Evolutionary conservation across 1,140 invertebrate genomes (phyloP), one percentile per base, ranked within the genome.

Genomic region (Apis dorsata): DNA sequence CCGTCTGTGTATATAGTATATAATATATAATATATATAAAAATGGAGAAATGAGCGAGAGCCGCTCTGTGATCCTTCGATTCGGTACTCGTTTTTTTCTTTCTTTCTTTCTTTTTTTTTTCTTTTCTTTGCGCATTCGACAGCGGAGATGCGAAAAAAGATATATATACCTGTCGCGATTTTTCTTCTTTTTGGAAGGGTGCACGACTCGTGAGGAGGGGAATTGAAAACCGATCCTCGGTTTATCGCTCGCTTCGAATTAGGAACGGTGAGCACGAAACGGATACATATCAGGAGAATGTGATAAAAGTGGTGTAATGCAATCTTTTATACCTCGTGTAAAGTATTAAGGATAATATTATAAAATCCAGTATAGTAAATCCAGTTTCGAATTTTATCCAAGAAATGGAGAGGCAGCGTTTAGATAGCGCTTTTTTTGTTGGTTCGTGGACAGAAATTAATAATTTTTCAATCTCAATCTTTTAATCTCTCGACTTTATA

Each of bases 221-320:
- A 34, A 34, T 34, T 34, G 34, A 34, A 28, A 28, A 28, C 28
- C 28, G 28, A 28, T 28, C 28, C 28, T 2, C 28, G 28, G 28
- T 34, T 34, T 34, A 34, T 34, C 34, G 34, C 34, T 34, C 34
- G 34, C 34, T 44, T 44, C 34, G 13, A 63, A 63, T 9, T 74
- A 69, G n/a, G 21, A 3, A 9, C 11, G 49, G 49, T 49, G 53
- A 63, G 53, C 34, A 10, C 10, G 57, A 24, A 78, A 79, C 81
- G 59, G 17, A 78, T 79, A 79, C 81, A 83, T 83, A 79, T 83
- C 81, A 53, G 63, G 53, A 34, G 71, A 66, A 66, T 72, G 77
- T 83, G 80, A 81, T 81, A 77, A 28, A 53, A 19, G 17, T 28
- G n/a, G 53, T 78, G 49, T 34, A 24, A 76, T 70, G n/a, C 51